Base-by-base conservation (phyloP, 2,797 vertebrate genomes). In the Hirundo rustica region DNA sequence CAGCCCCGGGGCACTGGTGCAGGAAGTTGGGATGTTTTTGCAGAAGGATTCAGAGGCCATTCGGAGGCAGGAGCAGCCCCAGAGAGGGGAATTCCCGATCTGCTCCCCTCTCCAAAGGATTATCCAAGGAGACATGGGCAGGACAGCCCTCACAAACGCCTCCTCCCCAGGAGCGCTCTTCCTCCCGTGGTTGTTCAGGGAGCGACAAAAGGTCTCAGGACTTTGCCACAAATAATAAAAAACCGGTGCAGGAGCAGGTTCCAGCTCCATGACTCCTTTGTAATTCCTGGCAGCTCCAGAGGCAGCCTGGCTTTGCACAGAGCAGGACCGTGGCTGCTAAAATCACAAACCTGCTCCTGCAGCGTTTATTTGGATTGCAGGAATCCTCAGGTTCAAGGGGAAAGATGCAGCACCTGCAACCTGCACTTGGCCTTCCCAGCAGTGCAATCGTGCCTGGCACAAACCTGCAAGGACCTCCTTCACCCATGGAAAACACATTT, bases 1-100 rank as follows among this genome's bases (percentile, higher is more conserved):
- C 70, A 38, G 34, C 67, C 6, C 1, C 0, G 0, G 34, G 21
- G 21, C 8, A 25, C 19, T 44, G n/a, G 2, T 0, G 1, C 64
- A 60, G 45, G 40, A 74, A 23, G 45, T n/a, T 15, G 32, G 7
- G 26, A 16, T 0, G 16, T 32, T n/a, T 34, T 54, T 36, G 62
- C 67, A 38, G 48, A 7, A n/a, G 55, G 48, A 47, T 92, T 88
- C 70, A 38, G 47, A 74, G 61, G 26, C 42, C 1, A n/a, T 26
- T 58, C 10, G 4, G 25, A 11, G 3, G 4, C 44, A 67, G 0
- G 3, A 89, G 42, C 64, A 62, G 9, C 34, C 36, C 20, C 32
- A 12, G 27, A 21, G 57, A 18, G 2, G 11, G 12, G 15, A 42
- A 17, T 30, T 79, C 34, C 48, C 0, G 0, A 53, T 47, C 26